These are phyloP conservation scores for Drosophila atroscutellata DNA, from an alignment of 2,888 invertebrate species.

Conservation along the genomic window DNA sequence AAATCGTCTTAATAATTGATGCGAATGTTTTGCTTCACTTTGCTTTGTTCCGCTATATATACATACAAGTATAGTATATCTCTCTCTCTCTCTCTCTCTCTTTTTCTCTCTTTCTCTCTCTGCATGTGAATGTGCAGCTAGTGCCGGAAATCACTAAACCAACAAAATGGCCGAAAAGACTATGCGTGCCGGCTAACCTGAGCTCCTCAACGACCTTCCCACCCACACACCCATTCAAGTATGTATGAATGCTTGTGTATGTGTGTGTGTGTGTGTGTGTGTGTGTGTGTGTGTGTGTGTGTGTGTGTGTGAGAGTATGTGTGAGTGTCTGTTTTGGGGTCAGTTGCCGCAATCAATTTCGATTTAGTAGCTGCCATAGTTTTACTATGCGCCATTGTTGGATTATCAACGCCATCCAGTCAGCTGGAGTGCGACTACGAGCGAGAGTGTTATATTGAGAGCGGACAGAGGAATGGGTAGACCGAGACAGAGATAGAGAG, in stretches of 20 bases:
- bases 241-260: constrained; percentile 1
- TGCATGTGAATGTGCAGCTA: neutral
- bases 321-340: constrained; percentile 29
- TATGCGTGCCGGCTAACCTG: constrained; percentile 30
- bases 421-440: neutral
- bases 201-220: neutral
- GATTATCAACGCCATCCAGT: constrained; percentile 64
- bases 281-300: constrained; percentile 14
- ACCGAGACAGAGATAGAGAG: neutral
- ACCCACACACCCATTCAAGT: neutral
- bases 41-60: constrained; percentile 55
- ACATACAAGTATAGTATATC: constrained; percentile 34
- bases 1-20: constrained; percentile 61
- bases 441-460: neutral
- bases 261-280: constrained; percentile 14
- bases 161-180: constrained; percentile 59
- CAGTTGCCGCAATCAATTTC: constrained; percentile 77
- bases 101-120: neutral
- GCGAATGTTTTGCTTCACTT: constrained; percentile 54
- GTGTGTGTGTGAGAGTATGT: constrained; percentile 13
- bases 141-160: constrained; percentile 46
- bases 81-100: neutral
- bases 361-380: constrained; percentile 67
- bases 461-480: neutral
- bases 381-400: constrained; percentile 58